These are phyloP conservation scores for Charina bottae DNA, from an alignment of 2,113 vertebrate species.

Conservation along the genomic window DNA sequence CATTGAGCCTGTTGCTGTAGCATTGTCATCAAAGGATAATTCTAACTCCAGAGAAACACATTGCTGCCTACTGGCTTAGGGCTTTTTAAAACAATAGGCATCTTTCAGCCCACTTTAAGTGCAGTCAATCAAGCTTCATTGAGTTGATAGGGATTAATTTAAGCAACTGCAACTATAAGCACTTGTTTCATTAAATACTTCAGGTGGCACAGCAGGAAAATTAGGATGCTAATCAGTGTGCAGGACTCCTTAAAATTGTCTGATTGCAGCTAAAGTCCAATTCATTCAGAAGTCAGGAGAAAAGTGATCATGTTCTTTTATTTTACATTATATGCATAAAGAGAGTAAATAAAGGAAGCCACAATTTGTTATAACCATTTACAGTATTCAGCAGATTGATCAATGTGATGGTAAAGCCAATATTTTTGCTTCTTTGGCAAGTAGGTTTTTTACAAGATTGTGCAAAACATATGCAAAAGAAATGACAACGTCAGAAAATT, in stretches of 20 bases:
- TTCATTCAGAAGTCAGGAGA: not conserved
- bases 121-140: not conserved
- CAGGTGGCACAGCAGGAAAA: not conserved
- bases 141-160: not conserved
- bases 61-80: not conserved
- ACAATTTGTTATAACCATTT: not conserved
- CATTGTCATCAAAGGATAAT: not conserved
- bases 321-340: not conserved
- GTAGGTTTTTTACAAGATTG: not conserved
- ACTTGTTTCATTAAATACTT: not conserved
- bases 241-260: not conserved
- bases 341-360: not conserved
- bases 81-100: not conserved
- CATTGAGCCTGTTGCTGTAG: not conserved
- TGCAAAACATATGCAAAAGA: not conserved
- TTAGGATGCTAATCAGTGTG: not conserved
- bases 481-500: not conserved
- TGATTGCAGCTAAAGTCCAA: not conserved
- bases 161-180: not conserved
- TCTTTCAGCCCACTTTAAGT: not conserved
- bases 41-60: not conserved
- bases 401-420: not conserved
- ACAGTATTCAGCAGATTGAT: not conserved
- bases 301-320: not conserved
- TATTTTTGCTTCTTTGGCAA: not conserved